A percentile compares a stretch with the other conserved stretches of the same genome.
These are phyloP conservation scores for Halcyon chelicuti DNA, from an alignment of 2,797 vertebrate species.

Conservation along the genomic window DNA sequence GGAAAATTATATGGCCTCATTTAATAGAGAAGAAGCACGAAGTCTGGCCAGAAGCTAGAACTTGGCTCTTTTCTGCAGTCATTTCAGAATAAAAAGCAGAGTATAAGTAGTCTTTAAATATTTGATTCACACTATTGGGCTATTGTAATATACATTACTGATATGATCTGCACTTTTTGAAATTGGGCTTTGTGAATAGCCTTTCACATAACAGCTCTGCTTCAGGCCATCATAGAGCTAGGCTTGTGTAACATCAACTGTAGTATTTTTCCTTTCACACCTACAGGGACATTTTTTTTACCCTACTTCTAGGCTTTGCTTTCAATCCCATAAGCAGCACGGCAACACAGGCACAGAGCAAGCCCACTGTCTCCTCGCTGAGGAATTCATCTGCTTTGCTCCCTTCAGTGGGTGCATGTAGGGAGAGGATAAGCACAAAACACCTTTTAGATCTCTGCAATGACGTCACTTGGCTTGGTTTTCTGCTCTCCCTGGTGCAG, in stretches of 20 bases:
- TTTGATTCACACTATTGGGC: neutral
- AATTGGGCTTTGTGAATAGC: constrained; percentile 30
- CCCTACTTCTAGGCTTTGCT: neutral
- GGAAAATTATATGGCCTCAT: constrained; percentile 53
- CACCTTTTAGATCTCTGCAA: neutral
- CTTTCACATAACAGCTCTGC: constrained; percentile 7
- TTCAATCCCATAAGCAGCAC: neutral
- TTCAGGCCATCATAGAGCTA: neutral
- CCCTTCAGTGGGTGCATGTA: neutral
- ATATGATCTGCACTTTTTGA: constrained; percentile 7
- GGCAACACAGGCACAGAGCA: neutral
- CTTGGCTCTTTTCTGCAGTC: constrained; percentile 3
- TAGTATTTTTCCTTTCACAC: constrained; percentile 31
- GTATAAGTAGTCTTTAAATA: constrained; percentile 46
- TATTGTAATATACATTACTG: constrained; percentile 42
- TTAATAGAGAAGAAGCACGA: constrained; percentile 55
- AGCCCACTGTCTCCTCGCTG: neutral
- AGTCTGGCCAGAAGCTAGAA: constrained; percentile 29
- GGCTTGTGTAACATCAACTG: constrained; percentile 1
- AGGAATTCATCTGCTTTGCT: constrained; percentile 29
- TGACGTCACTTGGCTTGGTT: neutral
- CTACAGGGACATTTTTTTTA: neutral
- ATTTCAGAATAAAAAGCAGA: constrained; percentile 36
- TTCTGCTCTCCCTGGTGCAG: neutral
- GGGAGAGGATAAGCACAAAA: neutral